Evolutionary conservation across 2,888 invertebrate species (phyloP).

Genomic region (Harmothoe impar): DNA sequence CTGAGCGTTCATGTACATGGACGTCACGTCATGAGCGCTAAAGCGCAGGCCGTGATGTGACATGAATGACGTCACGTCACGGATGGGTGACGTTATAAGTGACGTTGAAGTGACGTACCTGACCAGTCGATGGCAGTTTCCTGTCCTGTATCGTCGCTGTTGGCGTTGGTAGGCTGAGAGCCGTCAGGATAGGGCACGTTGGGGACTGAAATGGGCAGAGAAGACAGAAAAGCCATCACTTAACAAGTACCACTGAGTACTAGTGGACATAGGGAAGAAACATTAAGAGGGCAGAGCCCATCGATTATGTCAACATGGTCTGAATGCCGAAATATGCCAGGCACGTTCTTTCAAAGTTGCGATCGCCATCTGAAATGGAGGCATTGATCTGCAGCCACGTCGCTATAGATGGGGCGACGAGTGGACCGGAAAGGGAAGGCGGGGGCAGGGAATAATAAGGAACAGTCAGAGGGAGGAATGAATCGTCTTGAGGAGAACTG

Average conservation of each 20-base stretch:
- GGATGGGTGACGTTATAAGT: not conserved
- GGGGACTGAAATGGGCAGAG: constrained; percentile 22
- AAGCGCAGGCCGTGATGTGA: not conserved
- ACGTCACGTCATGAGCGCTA: not conserved
- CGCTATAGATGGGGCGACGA: not conserved
- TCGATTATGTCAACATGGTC: constrained; percentile 14
- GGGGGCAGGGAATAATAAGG: not conserved
- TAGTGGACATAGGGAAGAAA: not conserved
- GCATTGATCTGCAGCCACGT: not conserved
- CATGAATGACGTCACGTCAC: constrained; percentile 36
- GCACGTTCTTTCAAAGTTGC: not conserved
- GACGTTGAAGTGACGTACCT: constrained; percentile 26
- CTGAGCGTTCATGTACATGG: not conserved
- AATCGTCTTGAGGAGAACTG: not conserved
- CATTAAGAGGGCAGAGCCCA: constrained; percentile 1
- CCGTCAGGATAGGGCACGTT: constrained; percentile 51
- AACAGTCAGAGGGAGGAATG: not conserved
- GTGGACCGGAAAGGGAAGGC: not conserved
- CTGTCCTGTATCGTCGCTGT: not conserved
- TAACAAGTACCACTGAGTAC: not conserved
- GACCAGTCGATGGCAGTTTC: constrained; percentile 11
- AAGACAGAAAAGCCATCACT: constrained; percentile 1
- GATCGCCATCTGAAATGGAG: constrained; percentile 24
- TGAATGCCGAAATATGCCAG: not conserved
- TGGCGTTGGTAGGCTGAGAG: not conserved